phyloP scores from a whole-genome alignment of 1,140 invertebrate genomes.

The Pogonomyrmex californicus region DNA sequence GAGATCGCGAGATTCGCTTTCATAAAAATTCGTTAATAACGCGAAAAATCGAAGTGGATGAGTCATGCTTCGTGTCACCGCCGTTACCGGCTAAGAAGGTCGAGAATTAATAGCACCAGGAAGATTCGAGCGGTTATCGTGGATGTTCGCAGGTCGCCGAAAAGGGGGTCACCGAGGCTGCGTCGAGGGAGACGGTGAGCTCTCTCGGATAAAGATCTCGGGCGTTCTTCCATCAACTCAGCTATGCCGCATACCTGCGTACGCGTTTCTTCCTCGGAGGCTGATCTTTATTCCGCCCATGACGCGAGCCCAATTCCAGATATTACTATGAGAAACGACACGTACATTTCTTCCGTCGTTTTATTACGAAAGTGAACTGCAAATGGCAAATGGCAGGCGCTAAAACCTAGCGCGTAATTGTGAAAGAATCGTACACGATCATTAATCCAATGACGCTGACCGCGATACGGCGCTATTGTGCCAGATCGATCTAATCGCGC shows the following conservation, averaged over 20 bases:
- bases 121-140: not conserved
- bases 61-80: not conserved
- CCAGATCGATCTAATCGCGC: slow-evolving; percentile 1
- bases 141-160: slow-evolving; percentile 10
- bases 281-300: slow-evolving; percentile 45
- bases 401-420: slow-evolving; percentile 6
- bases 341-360: slow-evolving; percentile 3
- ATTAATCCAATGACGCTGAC: not conserved
- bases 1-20: not conserved
- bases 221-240: slow-evolving; percentile 13
- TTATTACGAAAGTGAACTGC: not conserved
- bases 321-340: not conserved
- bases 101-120: not conserved
- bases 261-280: slow-evolving; percentile 2
- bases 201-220: slow-evolving; percentile 54
- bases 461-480: not conserved
- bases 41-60: not conserved
- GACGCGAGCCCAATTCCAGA: slow-evolving; percentile 32
- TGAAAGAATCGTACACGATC: not conserved
- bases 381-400: slow-evolving; percentile 7
- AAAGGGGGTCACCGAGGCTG: slow-evolving; percentile 30
- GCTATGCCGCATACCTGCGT: slow-evolving; percentile 1
- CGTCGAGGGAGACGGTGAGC: not conserved
- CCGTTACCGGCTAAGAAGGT: not conserved
- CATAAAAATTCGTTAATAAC: not conserved